Conservation (phyloP, 2,888 invertebrate species). For the Calliphora vomitoria region DNA sequence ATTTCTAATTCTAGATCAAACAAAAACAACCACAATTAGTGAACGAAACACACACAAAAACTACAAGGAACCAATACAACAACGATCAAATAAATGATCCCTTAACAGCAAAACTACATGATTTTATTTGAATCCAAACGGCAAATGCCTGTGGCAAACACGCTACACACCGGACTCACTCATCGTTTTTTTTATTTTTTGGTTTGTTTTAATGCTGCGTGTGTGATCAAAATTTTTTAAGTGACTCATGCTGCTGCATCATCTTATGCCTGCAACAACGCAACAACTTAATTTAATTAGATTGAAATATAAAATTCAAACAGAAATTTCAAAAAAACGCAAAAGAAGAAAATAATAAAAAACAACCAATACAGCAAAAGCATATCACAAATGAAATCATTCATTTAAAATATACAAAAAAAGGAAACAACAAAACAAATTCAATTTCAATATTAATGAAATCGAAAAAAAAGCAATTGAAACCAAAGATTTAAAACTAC, state of each 20-base stretch:
- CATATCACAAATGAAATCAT: slow-evolving; percentile 35
- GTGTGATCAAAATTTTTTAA: slow-evolving; percentile 62
- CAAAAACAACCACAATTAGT: slow-evolving; percentile 16
- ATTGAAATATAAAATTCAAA: slow-evolving; percentile 70
- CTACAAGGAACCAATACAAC: slow-evolving; percentile 49
- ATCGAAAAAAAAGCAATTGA: slow-evolving; percentile 41
- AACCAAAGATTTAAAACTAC: slow-evolving; percentile 66
- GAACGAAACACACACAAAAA: slow-evolving; percentile 14
- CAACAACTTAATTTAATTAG: slow-evolving; percentile 72
- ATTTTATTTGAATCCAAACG: slow-evolving; percentile 13
- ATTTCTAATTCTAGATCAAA: slow-evolving; percentile 73
- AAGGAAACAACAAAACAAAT: neutral
- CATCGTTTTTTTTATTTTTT: slow-evolving; percentile 34
- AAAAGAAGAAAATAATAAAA: slow-evolving; percentile 67
- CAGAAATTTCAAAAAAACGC: slow-evolving; percentile 67
- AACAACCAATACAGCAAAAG: neutral
- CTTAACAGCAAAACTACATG: slow-evolving; percentile 54
- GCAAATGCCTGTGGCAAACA: slow-evolving; percentile 22
- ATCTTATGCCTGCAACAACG: slow-evolving; percentile 66
- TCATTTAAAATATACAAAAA: neutral
- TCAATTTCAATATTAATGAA: slow-evolving; percentile 10
- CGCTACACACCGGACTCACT: slow-evolving; percentile 46
- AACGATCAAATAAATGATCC: slow-evolving; percentile 62
- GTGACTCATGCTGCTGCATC: slow-evolving; percentile 72
- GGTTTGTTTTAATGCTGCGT: slow-evolving; percentile 31